Evolutionary conservation across 2,797 vertebrate genomes (phyloP).

Genomic region (Enteromius unitaeniatus): DNA sequence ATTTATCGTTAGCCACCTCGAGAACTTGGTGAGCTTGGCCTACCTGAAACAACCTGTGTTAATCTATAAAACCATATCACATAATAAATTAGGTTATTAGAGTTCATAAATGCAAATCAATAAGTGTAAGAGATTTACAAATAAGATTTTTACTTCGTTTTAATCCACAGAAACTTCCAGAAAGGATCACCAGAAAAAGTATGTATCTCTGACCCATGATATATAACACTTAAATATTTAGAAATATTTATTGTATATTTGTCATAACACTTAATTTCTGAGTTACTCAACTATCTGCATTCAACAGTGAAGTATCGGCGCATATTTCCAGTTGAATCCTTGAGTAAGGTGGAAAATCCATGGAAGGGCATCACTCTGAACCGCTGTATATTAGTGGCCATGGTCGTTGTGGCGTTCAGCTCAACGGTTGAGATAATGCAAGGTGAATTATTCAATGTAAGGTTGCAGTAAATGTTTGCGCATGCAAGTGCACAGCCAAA

Average conservation of each 20-base stretch:
- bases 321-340: conserved; percentile 72
- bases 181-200: conserved; percentile 42
- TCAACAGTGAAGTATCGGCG: conserved; percentile 74
- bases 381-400: conserved; percentile 86
- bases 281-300: neutral
- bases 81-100: neutral
- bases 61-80: neutral
- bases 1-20: neutral
- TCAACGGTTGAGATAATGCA: conserved; percentile 86
- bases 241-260: neutral
- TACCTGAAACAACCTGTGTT: too few species aligned
- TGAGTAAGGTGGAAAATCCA: conserved; percentile 80
- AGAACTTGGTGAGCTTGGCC: neutral
- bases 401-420: conserved; percentile 84
- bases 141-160: neutral
- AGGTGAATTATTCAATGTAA: conserved; percentile 77
- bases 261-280: neutral
- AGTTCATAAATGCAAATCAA: neutral
- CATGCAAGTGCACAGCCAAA: neutral
- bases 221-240: neutral
- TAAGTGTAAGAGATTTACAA: neutral
- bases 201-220: neutral
- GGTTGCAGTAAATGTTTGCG: neutral
- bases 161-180: neutral
- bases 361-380: conserved; percentile 92